Evolutionary conservation across 2,888 invertebrate genomes (phyloP), one percentile per base, ranked within the genome.

Genomic region (Zeuzera pyrina): DNA sequence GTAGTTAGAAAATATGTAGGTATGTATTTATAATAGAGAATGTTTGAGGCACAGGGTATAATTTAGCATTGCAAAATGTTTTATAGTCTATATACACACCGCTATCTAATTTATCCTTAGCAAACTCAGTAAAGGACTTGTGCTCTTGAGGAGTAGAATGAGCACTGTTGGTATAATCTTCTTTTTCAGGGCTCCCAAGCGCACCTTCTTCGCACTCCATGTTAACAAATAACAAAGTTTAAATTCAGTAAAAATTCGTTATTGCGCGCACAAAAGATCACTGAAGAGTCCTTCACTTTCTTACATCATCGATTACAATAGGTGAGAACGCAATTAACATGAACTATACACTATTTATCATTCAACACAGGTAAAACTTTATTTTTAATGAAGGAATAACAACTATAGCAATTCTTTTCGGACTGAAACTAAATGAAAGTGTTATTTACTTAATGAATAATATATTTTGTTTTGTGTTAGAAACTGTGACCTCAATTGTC

Each of bases 221-320:
- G 31, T 35, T 43, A 43, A 48, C 47, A 22, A 38, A 34, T 28
- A 33, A 40, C 32, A 43, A 24, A 41, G 43, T 39, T 30, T 21
- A 47, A 39, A 37, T 45, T 33, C 42, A 52, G 54, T 37, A 48
- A 53, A 53, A 58, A 48, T 63, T 57, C 53, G 53, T 57, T 49
- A 47, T 53, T 50, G 47, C 54, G 52, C 56, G 49, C 59, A 60
- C 56, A 53, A 52, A 45, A 27, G 10, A n/a, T 34, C 29, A n/a
- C n/a, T n/a, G n/a, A 35, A 35, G 43, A 57, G 63, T 58, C 67
- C 68, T 72, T 72, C 66, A 61, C 45, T 65, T 61, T 70, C 81
- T 83, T 83, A 83, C 83, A 83, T 83, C 83, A 83, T 78, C 83
- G 66, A 65, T 62, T 47, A 68, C 53, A 69, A 67, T 69, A 74